Evolutionary conservation across 2,113 vertebrate genomes (phyloP), one percentile per base, ranked within the genome.

Genomic region (Nothoprocta perdicaria): DNA sequence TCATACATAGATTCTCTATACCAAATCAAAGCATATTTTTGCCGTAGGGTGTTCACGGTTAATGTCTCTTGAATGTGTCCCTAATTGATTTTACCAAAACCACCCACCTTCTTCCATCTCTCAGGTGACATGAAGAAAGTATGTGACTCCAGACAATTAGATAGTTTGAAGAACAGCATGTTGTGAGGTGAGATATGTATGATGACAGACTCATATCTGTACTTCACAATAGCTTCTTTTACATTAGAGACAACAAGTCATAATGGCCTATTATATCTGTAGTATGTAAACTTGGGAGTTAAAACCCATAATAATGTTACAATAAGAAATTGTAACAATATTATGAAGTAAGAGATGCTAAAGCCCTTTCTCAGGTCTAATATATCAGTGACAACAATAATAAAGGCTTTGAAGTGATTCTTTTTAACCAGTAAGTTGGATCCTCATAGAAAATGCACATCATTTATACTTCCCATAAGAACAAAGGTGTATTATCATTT

Each of bases 81-180:
- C 55, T 84, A 85, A 92, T 68, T 80, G 86, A 83, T 89, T 92
- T 87, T 78, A 33, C 89, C 92, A 83, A 91, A 93, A 68, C 75
- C 89, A 89, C 52, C 61, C 61, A 67, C 88, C 29, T 43, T 79
- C 71, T 77, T 21, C 81, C 81, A 61, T 74, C 76, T 93, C 84
- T 60, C 65, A 68, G 26, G 75, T 43, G 76, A 40, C 65, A 91
- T 41, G 46, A 73, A 74, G 84, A 80, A 90, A 94, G 68, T 84
- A 78, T 35, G 63, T 66, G 65, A 31, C n/a, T 92, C 60, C 66
- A 90, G 80, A 87, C 86, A 90, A 52, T 57, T n/a, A 90, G 62
- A 33, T n/a, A 43, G 41, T 86, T 75, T 86, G 55, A 75, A 82
- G 80, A 74, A 82, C 29, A 58, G 76, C 27, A 50, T 50, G 82